Conservation (phyloP, 2,113 vertebrate species). For the Eptatretus burgeri region DNA sequence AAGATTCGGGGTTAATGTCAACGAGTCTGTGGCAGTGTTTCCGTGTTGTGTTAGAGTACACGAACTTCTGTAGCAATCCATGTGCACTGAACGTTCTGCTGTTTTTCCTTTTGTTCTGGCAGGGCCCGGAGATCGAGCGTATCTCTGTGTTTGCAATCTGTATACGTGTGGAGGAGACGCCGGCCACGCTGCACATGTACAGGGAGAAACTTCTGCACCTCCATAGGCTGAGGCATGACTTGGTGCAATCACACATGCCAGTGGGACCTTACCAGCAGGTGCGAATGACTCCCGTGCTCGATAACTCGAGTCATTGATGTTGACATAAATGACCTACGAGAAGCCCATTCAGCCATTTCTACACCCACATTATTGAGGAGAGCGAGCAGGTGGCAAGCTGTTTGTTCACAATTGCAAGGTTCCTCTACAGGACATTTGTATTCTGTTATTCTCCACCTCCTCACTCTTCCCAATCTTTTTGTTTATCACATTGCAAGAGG, state of each 20-base stretch:
- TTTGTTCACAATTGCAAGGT: too few relatives aligned
- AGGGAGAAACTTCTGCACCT: conserved; percentile 73
- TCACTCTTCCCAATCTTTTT: conserved; percentile 6
- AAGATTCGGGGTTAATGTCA: too few relatives aligned
- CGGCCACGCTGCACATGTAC: conserved; percentile 61
- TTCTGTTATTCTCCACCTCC: neutral
- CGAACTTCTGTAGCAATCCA: too few relatives aligned
- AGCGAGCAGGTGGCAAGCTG: too few relatives aligned
- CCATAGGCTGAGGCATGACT: conserved; percentile 49
- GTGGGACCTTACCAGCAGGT: conserved; percentile 42
- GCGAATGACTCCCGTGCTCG: neutral
- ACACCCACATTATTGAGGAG: too few relatives aligned
- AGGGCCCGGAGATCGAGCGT: neutral
- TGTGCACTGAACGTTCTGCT: too few relatives aligned
- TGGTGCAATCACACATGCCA: conserved; percentile 26
- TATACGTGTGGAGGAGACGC: conserved; percentile 57
- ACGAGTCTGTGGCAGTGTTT: too few relatives aligned
- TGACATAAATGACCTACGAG: too few relatives aligned
- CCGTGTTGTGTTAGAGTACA: too few relatives aligned
- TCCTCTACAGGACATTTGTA: neutral
- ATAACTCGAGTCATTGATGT: too few relatives aligned
- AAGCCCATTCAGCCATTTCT: too few relatives aligned
- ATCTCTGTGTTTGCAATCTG: conserved; percentile 27
- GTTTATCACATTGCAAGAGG: neutral
- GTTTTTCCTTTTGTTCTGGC: too few relatives aligned